These are phyloP conservation scores for Hassar affinis DNA, from an alignment of 2,113 vertebrate species.

Conservation along the genomic window DNA sequence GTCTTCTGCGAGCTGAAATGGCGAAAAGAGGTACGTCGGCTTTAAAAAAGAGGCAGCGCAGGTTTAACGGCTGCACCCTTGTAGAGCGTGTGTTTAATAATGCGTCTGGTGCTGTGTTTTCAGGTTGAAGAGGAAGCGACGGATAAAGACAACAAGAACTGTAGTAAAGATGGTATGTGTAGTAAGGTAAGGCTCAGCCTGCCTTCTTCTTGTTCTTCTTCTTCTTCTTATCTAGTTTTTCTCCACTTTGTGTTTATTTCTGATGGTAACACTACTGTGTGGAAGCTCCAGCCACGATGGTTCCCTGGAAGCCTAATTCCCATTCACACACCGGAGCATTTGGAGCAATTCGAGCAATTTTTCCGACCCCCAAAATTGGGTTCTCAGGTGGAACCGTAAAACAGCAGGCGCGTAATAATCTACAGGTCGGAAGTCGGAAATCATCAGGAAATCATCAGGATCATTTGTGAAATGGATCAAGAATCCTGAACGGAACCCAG, in stretches of 20 bases:
- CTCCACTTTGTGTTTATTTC: background rate
- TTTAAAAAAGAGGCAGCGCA: no score
- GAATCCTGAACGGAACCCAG: no score
- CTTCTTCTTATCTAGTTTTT: background rate
- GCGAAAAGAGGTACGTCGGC: constrained; percentile 88
- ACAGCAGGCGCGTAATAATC: no score
- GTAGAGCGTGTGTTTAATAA: background rate
- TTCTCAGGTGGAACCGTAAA: no score
- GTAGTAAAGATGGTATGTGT: constrained; percentile 82
- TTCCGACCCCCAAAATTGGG: no score
- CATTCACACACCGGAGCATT: no score
- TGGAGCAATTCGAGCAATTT: no score
- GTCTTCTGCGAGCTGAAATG: constrained; percentile 98
- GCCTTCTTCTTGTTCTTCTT: constrained; percentile 65
- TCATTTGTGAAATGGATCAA: no score
- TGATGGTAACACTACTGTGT: background rate
- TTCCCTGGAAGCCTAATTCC: background rate
- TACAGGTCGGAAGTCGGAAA: no score
- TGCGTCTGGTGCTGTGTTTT: constrained; percentile 14
- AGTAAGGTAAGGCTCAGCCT: constrained; percentile 82
- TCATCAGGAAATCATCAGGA: no score
- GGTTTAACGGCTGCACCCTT: background rate
- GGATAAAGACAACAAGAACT: constrained; percentile 83
- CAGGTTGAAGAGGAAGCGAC: constrained; percentile 82
- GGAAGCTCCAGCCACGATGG: background rate